Evolutionary conservation across 1,140 invertebrate species (phyloP).

Genomic region (Brachionus angularis): DNA sequence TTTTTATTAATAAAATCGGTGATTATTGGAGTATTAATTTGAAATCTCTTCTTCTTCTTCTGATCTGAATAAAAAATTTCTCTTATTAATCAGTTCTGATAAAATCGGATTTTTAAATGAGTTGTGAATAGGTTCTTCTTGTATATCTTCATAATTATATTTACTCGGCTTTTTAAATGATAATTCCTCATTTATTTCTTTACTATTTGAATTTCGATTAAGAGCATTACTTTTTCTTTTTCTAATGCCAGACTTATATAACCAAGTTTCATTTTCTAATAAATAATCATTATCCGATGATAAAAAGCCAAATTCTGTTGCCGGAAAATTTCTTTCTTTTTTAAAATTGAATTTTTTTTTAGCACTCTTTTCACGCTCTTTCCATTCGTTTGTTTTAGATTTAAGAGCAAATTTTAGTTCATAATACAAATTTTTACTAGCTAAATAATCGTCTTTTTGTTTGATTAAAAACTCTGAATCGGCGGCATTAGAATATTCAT

Average conservation of each 20-base stretch:
- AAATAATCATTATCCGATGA: background rate
- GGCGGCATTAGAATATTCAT: background rate
- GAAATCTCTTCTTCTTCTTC: too few relatives aligned
- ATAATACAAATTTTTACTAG: slow-evolving; percentile 32
- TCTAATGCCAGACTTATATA: background rate
- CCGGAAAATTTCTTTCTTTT: background rate
- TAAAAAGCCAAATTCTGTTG: background rate
- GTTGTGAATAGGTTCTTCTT: too few relatives aligned
- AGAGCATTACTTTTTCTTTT: background rate
- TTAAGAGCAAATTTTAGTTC: slow-evolving; percentile 38
- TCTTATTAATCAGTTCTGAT: too few relatives aligned
- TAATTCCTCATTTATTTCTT: background rate
- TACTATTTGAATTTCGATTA: background rate
- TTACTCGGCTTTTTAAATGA: background rate
- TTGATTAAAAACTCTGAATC: background rate
- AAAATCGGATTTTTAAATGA: too few relatives aligned
- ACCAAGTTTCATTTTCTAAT: slow-evolving; percentile 5
- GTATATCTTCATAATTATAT: too few relatives aligned
- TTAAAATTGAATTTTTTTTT: background rate
- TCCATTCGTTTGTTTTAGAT: slow-evolving; percentile 36
- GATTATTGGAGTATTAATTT: too few relatives aligned
- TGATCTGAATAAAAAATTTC: too few relatives aligned
- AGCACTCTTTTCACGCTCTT: background rate
- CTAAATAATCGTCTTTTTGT: slow-evolving; percentile 4
- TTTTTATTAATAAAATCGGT: background rate